These are phyloP conservation scores for Mechanitis messenoides DNA, from an alignment of 2,888 invertebrate species.

Conservation along the genomic window DNA sequence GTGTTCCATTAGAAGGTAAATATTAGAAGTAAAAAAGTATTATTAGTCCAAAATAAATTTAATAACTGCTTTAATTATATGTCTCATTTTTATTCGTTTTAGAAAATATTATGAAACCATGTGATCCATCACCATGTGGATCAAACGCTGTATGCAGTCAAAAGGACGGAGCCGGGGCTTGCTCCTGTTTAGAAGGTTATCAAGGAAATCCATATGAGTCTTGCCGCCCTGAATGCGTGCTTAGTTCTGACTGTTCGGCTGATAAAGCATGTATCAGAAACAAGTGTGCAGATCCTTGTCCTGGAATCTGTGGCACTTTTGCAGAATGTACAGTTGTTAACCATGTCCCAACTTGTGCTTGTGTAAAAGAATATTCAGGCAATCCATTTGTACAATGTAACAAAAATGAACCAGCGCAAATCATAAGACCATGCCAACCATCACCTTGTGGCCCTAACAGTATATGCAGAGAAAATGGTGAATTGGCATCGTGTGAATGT, in stretches of 20 bases:
- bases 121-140: slow-evolving; percentile 92
- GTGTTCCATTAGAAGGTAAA: slow-evolving; percentile 77
- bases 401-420: slow-evolving; percentile 47
- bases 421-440: slow-evolving; percentile 81
- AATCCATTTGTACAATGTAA: slow-evolving; percentile 79
- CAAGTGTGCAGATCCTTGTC: slow-evolving; percentile 91
- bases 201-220: slow-evolving; percentile 91
- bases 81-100: slow-evolving; percentile 34
- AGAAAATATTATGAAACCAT: slow-evolving; percentile 81
- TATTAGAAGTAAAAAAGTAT: background rate
- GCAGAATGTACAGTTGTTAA: slow-evolving; percentile 90
- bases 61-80: too few relatives aligned
- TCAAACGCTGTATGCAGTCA: slow-evolving; percentile 87
- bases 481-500: slow-evolving; percentile 84
- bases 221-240: slow-evolving; percentile 90
- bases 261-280: slow-evolving; percentile 89
- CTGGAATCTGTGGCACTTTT: slow-evolving; percentile 88
- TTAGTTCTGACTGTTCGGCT: slow-evolving; percentile 89
- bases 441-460: slow-evolving; percentile 87
- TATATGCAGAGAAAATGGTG: slow-evolving; percentile 84
- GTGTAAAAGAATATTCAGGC: slow-evolving; percentile 82
- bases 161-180: slow-evolving; percentile 86
- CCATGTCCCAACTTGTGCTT: slow-evolving; percentile 91
- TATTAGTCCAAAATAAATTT: too few relatives aligned
- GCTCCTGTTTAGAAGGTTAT: slow-evolving; percentile 87